A percentile compares a stretch with the other conserved stretches of the same genome.
Conservation (phyloP, 2,888 invertebrate species). For the Nebria brevicollis region DNA sequence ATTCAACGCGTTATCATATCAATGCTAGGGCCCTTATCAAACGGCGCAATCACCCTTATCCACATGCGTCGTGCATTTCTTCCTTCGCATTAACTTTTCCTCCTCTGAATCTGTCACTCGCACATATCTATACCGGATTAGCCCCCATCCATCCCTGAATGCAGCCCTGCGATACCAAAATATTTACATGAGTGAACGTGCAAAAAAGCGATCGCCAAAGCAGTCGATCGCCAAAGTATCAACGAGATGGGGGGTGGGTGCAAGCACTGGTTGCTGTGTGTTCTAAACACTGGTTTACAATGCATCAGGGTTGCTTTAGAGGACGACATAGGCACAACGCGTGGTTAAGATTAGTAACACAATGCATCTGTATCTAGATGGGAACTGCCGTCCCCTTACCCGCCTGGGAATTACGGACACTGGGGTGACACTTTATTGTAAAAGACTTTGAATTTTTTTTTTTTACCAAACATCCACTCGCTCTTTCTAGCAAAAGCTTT, state of each 20-base stretch:
- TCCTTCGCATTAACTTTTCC: neutral
- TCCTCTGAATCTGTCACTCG: neutral
- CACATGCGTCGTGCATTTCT: neutral
- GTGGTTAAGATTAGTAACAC: conserved; percentile 1
- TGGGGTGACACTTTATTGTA: neutral
- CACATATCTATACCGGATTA: neutral
- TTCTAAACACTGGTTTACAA: neutral
- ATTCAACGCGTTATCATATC: no score
- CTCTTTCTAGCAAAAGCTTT: no score
- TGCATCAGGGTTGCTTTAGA: neutral
- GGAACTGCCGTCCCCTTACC: neutral
- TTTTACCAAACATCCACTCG: no score
- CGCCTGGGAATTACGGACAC: neutral
- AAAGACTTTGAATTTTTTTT: no score
- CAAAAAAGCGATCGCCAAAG: neutral
- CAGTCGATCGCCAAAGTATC: neutral
- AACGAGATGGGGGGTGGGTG: neutral
- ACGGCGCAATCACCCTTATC: neutral
- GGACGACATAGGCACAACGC: neutral
- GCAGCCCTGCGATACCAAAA: neutral
- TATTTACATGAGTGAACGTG: neutral
- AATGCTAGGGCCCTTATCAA: neutral
- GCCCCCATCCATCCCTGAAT: neutral
- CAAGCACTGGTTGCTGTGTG: neutral
- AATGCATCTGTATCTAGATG: neutral